phyloP scores from a whole-genome alignment of 2,888 invertebrate genomes.

The Drosophila pseudotalamancana region DNA sequence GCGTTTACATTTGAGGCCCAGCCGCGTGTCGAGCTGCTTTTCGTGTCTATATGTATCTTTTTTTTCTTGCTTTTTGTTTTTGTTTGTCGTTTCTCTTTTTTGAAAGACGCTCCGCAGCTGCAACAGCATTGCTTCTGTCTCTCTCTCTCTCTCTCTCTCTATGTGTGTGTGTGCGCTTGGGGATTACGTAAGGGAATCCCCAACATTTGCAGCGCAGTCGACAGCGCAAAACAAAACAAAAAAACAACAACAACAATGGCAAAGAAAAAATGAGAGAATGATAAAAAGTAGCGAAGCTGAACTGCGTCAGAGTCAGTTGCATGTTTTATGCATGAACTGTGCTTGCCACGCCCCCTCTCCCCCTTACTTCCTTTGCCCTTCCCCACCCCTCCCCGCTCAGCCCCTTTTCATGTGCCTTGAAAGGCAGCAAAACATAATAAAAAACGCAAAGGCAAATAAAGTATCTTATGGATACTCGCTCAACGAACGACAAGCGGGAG shows the following conservation, averaged over 20 bases:
- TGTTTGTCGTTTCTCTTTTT: constrained; percentile 53
- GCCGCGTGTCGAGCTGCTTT: constrained; percentile 38
- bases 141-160: constrained; percentile 14
- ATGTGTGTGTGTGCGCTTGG: constrained; percentile 64
- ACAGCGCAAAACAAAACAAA: constrained; percentile 10
- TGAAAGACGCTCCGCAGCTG: constrained; percentile 46
- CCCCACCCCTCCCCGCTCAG: not conserved
- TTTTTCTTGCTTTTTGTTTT: constrained; percentile 41
- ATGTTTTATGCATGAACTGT: constrained; percentile 67
- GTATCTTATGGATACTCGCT: constrained; percentile 55
- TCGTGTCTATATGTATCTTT: constrained; percentile 28
- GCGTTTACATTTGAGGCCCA: constrained; percentile 60
- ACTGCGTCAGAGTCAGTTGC: constrained; percentile 56
- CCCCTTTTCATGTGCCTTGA: not conserved
- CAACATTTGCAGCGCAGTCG: constrained; percentile 74
- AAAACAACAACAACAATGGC: constrained; percentile 8
- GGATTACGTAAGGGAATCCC: constrained; percentile 83
- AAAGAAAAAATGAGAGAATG: constrained; percentile 31
- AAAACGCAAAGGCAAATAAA: constrained; percentile 40
- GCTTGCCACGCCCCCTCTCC: not conserved
- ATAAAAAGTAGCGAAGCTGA: constrained; percentile 60
- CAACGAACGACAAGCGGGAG: constrained; percentile 7
- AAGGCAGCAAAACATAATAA: not conserved
- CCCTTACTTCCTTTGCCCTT: not conserved
- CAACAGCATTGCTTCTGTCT: constrained; percentile 17